Evolutionary conservation across 2,797 vertebrate genomes (phyloP).

Genomic region (Pseudochirops corinnae): DNA sequence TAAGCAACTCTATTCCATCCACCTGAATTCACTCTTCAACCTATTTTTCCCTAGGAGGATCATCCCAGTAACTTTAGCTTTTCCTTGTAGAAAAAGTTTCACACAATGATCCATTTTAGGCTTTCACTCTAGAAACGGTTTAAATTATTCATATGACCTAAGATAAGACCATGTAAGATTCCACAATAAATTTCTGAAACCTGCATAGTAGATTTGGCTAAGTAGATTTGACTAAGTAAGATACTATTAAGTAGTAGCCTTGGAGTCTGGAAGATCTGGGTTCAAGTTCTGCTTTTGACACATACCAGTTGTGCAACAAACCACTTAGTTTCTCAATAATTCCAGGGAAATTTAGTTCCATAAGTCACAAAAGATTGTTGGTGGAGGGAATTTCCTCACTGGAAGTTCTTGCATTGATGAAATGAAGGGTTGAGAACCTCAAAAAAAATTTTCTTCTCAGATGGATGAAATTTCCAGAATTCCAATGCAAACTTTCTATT

Average conservation of each 20-base stretch:
- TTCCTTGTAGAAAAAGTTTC: neutral
- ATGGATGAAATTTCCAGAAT: neutral
- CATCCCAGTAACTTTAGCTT: neutral
- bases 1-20: neutral
- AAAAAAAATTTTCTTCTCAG: neutral
- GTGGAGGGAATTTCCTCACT: neutral
- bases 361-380: neutral
- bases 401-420: neutral
- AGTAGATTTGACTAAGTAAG: no score
- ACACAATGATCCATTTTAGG: neutral
- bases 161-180: neutral
- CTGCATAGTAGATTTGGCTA: neutral
- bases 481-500: neutral
- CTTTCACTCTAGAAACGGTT: neutral
- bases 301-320: neutral
- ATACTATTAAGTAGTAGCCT: neutral
- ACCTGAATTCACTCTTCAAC: neutral
- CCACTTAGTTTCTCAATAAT: neutral
- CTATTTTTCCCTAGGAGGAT: neutral
- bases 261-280: neutral
- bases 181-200: neutral
- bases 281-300: neutral
- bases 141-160: neutral
- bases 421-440: neutral
- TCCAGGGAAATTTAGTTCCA: neutral